phyloP scores from a whole-genome alignment of 2,888 invertebrate species.

The Sicus ferrugineus region DNA sequence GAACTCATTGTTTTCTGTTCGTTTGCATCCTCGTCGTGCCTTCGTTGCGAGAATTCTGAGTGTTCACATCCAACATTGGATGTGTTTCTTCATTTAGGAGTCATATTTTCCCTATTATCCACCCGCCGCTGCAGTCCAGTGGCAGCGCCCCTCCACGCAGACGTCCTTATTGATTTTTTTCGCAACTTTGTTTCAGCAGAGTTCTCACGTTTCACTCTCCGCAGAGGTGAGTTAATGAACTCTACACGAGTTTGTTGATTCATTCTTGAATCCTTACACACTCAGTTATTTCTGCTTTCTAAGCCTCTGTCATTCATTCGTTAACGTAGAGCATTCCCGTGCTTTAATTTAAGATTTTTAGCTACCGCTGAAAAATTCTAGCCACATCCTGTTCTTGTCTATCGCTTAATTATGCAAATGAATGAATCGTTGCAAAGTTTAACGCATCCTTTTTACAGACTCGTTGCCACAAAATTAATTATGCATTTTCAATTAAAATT shows the following conservation, averaged over 20 bases:
- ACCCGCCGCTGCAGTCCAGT: neutral
- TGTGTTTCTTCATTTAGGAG: constrained; percentile 9
- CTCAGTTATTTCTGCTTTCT: neutral
- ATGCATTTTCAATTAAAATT: no score
- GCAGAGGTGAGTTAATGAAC: constrained; percentile 32
- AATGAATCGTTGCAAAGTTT: no score
- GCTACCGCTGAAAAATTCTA: no score
- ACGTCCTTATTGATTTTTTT: constrained; percentile 21
- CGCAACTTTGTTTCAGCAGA: neutral
- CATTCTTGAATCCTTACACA: constrained; percentile 3
- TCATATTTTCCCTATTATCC: constrained; percentile 4
- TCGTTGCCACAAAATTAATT: no score
- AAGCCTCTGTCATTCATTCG: neutral
- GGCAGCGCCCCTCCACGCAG: neutral
- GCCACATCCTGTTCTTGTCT: no score
- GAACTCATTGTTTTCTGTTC: constrained; percentile 15
- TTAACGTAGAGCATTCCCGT: neutral
- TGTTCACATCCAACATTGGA: neutral
- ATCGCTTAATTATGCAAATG: no score
- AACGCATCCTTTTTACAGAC: no score
- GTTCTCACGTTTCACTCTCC: constrained; percentile 1
- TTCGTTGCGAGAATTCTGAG: no score
- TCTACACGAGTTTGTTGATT: constrained; percentile 33
- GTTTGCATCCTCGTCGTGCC: constrained; percentile 8
- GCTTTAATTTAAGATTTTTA: neutral